phyloP scores from a whole-genome alignment of 1,140 invertebrate species.

The Bacillus rossius region DNA sequence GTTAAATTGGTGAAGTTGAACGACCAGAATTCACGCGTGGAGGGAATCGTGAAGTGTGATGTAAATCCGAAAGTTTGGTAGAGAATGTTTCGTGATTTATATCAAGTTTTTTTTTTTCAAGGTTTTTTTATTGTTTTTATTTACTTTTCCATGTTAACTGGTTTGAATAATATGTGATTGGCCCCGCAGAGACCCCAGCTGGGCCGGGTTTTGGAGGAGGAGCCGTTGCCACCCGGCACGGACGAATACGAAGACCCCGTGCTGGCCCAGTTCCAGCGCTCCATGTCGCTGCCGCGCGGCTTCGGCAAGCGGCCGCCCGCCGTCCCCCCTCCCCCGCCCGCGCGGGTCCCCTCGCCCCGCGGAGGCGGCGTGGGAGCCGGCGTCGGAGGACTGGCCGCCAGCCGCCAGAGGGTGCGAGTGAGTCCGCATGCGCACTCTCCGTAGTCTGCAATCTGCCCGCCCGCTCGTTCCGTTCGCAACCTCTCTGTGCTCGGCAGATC shows the following conservation, averaged over 20 bases:
- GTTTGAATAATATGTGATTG: no score
- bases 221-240: background rate
- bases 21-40: no score
- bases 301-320: slow-evolving; percentile 33
- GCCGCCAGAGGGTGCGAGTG: slow-evolving; percentile 40
- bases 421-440: slow-evolving; percentile 10
- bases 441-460: background rate
- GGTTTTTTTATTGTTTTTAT: no score
- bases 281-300: slow-evolving; percentile 44
- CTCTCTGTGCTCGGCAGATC: background rate
- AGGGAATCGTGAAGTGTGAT: no score
- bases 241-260: slow-evolving; percentile 21
- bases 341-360: slow-evolving; percentile 37
- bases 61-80: no score
- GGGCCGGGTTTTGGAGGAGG: slow-evolving; percentile 29
- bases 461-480: background rate
- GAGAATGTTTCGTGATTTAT: no score
- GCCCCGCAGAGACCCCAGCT: slow-evolving; percentile 35
- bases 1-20: no score
- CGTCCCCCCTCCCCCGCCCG: slow-evolving; percentile 32
- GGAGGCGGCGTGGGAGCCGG: slow-evolving; percentile 44
- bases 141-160: no score
- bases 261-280: slow-evolving; percentile 27
- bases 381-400: slow-evolving; percentile 38
- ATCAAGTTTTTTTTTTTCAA: no score